Evolutionary conservation across 2,113 vertebrate genomes (phyloP).

Genomic region (Porphyrio hochstetteri): DNA sequence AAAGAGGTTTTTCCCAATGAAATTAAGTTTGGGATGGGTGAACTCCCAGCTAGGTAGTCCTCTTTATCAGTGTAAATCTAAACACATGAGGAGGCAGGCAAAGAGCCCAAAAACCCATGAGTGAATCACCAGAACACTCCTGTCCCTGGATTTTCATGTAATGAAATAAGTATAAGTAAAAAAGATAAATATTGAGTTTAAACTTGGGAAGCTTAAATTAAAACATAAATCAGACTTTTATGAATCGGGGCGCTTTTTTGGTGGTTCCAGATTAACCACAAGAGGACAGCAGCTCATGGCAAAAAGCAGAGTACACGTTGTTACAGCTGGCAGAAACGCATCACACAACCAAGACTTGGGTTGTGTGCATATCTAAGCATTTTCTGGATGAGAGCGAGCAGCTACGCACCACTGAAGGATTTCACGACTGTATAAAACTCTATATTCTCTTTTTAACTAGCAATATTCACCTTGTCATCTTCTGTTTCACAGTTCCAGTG

Average conservation of each 20-base stretch:
- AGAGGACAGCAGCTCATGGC: slow-evolving; percentile 3
- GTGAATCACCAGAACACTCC: background rate
- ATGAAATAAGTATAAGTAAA: background rate
- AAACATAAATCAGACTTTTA: background rate
- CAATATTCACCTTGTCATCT: background rate
- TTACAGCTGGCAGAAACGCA: background rate
- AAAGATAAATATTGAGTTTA: background rate
- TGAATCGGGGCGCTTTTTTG: background rate
- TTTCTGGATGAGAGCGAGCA: background rate
- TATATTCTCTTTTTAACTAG: background rate
- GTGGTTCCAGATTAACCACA: background rate
- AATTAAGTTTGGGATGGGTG: background rate
- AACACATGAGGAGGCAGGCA: background rate
- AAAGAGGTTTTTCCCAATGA: background rate
- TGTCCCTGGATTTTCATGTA: background rate
- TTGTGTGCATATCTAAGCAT: background rate
- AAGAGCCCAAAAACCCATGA: background rate
- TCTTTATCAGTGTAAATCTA: background rate
- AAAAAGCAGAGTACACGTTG: background rate
- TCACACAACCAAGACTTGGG: background rate
- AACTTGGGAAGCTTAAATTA: background rate
- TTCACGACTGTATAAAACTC: background rate
- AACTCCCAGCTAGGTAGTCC: background rate
- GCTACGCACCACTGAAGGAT: background rate
- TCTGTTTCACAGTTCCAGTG: background rate